These are phyloP conservation scores for Drosophila navojoa DNA, from an alignment of 1,140 invertebrate genomes.

Conservation along the genomic window DNA sequence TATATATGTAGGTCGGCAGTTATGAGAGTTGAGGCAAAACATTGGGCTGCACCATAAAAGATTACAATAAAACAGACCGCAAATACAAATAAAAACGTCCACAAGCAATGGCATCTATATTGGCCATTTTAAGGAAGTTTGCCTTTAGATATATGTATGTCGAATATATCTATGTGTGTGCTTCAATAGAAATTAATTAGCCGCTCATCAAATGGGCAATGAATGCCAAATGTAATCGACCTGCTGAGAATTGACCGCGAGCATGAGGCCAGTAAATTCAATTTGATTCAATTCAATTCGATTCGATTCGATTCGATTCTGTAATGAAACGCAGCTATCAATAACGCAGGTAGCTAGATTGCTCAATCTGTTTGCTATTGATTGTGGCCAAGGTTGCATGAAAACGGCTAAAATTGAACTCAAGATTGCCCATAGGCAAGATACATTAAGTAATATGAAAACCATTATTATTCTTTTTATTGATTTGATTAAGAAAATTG, in stretches of 20 bases:
- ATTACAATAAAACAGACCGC: conserved; percentile 71
- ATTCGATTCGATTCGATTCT: not conserved
- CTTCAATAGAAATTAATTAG: conserved; percentile 76
- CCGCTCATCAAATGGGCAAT: conserved; percentile 45
- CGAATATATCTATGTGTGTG: conserved; percentile 29
- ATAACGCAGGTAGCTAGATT: conserved; percentile 35
- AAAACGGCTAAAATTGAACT: conserved; percentile 1
- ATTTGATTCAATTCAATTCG: conserved; percentile 3
- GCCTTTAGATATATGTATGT: conserved; percentile 27
- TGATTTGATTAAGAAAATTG: too few species aligned
- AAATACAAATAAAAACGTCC: conserved; percentile 68
- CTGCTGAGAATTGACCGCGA: conserved; percentile 1
- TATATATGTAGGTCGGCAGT: conserved; percentile 46
- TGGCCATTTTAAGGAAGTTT: conserved; percentile 37
- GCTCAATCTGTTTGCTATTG: conserved; percentile 22
- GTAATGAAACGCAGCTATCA: conserved; percentile 38
- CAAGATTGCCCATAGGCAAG: not conserved
- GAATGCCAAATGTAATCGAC: conserved; percentile 16
- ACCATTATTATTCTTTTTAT: too few species aligned
- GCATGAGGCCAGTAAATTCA: conserved; percentile 1
- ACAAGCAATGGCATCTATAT: conserved; percentile 63
- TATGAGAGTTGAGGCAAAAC: conserved; percentile 58
- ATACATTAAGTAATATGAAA: conserved; percentile 1
- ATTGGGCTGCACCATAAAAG: conserved; percentile 63
- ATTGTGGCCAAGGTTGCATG: conserved; percentile 15